Percentiles rank a stretch among this genome's conserved stretches.
Conservation (phyloP, 2,797 vertebrate species). For the Pangasius sanitwongsei region DNA sequence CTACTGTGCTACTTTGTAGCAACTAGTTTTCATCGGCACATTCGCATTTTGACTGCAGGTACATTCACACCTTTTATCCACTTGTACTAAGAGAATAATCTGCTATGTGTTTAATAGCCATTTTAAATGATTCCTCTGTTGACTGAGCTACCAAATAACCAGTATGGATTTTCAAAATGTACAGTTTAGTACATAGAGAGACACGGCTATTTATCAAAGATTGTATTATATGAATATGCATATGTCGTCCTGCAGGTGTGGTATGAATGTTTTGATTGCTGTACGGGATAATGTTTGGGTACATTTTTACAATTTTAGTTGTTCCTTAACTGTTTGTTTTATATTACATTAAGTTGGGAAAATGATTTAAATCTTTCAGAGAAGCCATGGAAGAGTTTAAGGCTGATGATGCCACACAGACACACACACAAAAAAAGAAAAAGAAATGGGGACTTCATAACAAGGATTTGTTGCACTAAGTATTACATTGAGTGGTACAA, state of each 20-base stretch:
- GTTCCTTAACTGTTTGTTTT: conserved; percentile 73
- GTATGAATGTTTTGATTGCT: conserved; percentile 92
- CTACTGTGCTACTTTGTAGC: conserved; percentile 15
- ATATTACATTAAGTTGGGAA: conserved; percentile 55
- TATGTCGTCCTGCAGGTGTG: conserved; percentile 90
- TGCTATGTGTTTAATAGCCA: conserved; percentile 11
- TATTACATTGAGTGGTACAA: conserved; percentile 26
- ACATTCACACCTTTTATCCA: conserved; percentile 5
- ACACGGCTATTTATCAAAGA: conserved; percentile 75
- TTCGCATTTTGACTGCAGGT: conserved; percentile 1
- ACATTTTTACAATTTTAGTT: conserved; percentile 77
- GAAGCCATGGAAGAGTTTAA: conserved; percentile 24
- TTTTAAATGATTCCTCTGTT: conserved; percentile 3
- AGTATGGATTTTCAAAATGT: conserved; percentile 81
- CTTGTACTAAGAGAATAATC: neutral
- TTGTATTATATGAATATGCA: conserved; percentile 92
- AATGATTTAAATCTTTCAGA: conserved; percentile 1
- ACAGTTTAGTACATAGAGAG: conserved; percentile 87
- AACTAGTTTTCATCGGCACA: neutral
- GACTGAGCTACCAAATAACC: conserved; percentile 71
- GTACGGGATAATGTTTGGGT: conserved; percentile 84
- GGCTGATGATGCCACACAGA: conserved; percentile 57
- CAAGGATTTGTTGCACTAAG: conserved; percentile 38
- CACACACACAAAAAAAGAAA: conserved; percentile 58
- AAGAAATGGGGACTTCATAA: conserved; percentile 4